phyloP scores from a whole-genome alignment of 2,113 vertebrate genomes.

The Eira barbara region DNA sequence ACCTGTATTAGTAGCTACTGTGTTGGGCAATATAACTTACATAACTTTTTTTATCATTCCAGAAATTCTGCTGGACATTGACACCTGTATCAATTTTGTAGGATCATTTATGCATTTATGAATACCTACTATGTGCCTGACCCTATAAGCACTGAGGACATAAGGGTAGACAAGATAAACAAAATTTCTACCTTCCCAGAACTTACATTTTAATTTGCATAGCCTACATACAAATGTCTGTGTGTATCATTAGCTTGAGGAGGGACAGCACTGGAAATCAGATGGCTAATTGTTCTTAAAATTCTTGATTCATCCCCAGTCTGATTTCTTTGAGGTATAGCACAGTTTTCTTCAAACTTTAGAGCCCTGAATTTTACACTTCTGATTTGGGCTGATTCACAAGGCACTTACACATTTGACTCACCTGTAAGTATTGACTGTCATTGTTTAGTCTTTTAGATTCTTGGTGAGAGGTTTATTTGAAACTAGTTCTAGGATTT shows the following conservation, averaged over 20 bases:
- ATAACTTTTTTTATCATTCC: background rate
- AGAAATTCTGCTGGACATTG: background rate
- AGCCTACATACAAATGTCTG: background rate
- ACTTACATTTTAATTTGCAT: constrained; percentile 22
- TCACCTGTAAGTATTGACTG: constrained; percentile 13
- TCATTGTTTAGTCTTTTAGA: background rate
- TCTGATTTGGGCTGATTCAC: background rate
- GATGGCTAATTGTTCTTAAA: background rate
- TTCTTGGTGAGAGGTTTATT: constrained; percentile 48
- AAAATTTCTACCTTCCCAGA: background rate
- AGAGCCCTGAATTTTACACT: background rate
- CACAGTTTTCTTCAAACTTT: background rate
- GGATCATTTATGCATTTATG: background rate
- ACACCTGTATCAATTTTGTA: background rate
- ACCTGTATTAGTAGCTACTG: background rate
- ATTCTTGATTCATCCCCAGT: background rate
- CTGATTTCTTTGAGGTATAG: background rate
- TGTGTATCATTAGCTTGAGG: background rate
- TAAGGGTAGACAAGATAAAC: background rate
- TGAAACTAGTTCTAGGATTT: constrained; percentile 49
- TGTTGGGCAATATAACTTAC: background rate
- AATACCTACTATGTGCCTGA: background rate
- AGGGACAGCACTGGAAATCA: background rate
- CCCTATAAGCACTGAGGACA: background rate
- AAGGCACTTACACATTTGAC: background rate